Conservation (phyloP, 2,888 invertebrate genomes). For the Hirtodrosophila trivittata region DNA sequence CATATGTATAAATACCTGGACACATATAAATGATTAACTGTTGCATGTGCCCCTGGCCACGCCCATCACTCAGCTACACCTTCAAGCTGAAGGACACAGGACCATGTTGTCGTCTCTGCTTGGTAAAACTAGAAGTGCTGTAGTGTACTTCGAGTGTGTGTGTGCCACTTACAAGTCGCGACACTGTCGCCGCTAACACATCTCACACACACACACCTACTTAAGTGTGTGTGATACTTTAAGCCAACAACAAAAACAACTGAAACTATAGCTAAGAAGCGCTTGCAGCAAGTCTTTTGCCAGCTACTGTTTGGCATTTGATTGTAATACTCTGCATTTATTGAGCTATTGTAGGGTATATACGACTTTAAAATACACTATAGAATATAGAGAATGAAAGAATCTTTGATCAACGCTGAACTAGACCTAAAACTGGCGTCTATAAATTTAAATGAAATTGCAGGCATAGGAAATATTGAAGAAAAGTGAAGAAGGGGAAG, state of each 20-base stretch:
- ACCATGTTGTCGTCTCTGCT: constrained; percentile 45
- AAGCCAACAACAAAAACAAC: constrained; percentile 39
- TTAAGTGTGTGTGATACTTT: constrained; percentile 64
- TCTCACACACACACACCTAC: constrained; percentile 32
- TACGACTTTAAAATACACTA: no score
- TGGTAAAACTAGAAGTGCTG: no score
- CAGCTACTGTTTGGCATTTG: constrained; percentile 18
- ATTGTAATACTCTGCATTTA: constrained; percentile 21
- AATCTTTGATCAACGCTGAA: no score
- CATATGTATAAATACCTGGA: constrained; percentile 15
- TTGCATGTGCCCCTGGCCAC: constrained; percentile 67
- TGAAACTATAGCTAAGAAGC: constrained; percentile 35
- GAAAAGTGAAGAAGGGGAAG: no score
- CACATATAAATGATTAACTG: constrained; percentile 68
- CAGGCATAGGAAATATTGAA: no score
- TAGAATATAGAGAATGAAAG: no score
- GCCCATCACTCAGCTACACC: constrained; percentile 50
- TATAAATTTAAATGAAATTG: no score
- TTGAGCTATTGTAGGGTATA: neutral
- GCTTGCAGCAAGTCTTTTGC: constrained; percentile 22
- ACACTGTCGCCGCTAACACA: constrained; percentile 28
- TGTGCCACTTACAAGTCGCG: constrained; percentile 28
- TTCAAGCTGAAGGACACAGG: constrained; percentile 52
- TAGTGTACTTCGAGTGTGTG: constrained; percentile 1
- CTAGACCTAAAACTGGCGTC: no score